These are phyloP conservation scores for Tyrophagus putrescentiae DNA, from an alignment of 1,140 invertebrate genomes.

Conservation along the genomic window DNA sequence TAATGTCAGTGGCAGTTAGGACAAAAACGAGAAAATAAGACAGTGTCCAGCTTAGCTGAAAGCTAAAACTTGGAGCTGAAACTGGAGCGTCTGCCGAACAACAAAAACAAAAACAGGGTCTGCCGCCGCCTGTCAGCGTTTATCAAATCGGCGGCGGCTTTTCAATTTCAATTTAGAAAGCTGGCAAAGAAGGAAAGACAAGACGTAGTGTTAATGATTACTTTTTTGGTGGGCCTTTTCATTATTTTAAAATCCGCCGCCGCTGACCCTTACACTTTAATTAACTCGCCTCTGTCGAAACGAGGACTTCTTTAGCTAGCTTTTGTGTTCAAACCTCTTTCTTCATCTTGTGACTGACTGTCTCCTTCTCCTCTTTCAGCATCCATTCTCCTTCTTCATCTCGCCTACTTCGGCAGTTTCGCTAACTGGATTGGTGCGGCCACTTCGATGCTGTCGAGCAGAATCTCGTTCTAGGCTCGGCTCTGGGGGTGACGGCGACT, in stretches of 20 bases:
- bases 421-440: constrained; percentile 5
- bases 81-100: no score
- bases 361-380: background rate
- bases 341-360: background rate
- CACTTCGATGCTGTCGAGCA: background rate
- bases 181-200: background rate
- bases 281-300: background rate
- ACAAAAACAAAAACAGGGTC: no score
- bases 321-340: background rate
- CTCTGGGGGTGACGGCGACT: background rate
- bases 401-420: no score
- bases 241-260: background rate
- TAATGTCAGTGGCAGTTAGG: background rate
- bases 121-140: no score
- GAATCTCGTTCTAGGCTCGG: background rate
- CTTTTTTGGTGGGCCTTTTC: background rate
- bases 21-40: background rate
- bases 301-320: background rate
- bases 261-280: background rate
- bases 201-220: background rate
- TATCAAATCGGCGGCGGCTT: no score
- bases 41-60: no score
- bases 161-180: no score
- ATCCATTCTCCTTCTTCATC: background rate
- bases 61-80: no score